Percentiles rank a stretch among this genome's conserved stretches.
phyloP scores from a whole-genome alignment of 2,113 vertebrate genomes.

The Aphelocoma coerulescens region DNA sequence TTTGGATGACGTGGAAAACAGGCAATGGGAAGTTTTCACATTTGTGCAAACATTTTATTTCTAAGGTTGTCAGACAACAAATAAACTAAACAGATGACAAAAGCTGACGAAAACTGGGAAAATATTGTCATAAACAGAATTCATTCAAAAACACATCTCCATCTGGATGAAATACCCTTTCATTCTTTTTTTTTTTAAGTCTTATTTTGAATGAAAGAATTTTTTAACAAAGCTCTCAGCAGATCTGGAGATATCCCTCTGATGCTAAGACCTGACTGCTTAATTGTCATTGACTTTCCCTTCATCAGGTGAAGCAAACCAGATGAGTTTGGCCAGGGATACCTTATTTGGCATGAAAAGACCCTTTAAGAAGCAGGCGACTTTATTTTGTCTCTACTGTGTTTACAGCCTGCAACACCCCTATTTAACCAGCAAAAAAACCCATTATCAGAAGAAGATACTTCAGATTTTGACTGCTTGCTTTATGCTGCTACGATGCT shows the following conservation, averaged over 20 bases:
- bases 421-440: background rate
- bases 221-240: background rate
- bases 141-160: background rate
- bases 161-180: background rate
- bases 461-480: background rate
- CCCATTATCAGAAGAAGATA: background rate
- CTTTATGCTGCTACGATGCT: background rate
- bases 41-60: conserved; percentile 1
- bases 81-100: background rate
- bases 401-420: background rate
- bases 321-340: background rate
- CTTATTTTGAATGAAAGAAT: background rate
- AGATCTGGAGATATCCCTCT: background rate
- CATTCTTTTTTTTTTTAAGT: background rate
- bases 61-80: conserved; percentile 13
- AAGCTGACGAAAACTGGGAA: background rate
- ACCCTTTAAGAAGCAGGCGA: background rate
- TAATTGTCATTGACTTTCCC: background rate
- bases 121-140: conserved; percentile 24
- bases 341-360: background rate
- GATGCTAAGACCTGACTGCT: background rate
- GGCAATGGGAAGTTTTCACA: background rate
- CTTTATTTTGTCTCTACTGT: background rate
- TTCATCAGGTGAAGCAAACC: background rate
- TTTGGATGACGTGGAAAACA: background rate